Evolutionary conservation across 2,113 vertebrate species (phyloP).

Genomic region (Mormyrus lacerda): DNA sequence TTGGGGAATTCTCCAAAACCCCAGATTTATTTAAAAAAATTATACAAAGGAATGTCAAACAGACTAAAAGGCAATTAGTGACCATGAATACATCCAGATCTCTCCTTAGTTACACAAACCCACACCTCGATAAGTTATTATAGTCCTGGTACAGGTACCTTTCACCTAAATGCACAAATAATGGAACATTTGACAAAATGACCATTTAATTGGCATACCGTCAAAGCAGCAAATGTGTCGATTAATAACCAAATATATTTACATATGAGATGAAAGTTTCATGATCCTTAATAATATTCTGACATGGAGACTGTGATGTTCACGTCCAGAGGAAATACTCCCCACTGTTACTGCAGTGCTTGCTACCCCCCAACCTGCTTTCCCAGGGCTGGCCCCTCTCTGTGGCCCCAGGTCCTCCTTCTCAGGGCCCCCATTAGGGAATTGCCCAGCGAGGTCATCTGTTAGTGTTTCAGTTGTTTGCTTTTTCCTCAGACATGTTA

Average conservation of each 20-base stretch:
- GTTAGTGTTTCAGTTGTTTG: background rate
- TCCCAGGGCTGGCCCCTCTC: background rate
- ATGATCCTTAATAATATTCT: background rate
- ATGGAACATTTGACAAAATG: background rate
- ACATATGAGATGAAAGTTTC: background rate
- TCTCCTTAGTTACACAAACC: background rate
- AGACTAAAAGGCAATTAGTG: background rate
- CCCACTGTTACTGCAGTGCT: background rate
- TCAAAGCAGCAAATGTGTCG: background rate
- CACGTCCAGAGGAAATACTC: background rate
- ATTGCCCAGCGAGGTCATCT: background rate
- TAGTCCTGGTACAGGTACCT: background rate
- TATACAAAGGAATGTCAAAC: background rate
- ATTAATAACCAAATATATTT: background rate
- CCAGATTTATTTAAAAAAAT: background rate
- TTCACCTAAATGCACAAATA: background rate
- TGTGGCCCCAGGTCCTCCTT: background rate
- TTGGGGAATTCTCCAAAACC: background rate
- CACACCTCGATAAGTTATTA: background rate
- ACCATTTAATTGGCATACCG: background rate
- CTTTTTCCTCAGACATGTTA: background rate
- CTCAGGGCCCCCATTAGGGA: too few species aligned
- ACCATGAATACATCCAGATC: background rate
- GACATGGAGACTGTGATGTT: background rate
- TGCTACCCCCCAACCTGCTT: background rate